phyloP scores from a whole-genome alignment of 2,888 invertebrate species.

The Drosophila meridiana region DNA sequence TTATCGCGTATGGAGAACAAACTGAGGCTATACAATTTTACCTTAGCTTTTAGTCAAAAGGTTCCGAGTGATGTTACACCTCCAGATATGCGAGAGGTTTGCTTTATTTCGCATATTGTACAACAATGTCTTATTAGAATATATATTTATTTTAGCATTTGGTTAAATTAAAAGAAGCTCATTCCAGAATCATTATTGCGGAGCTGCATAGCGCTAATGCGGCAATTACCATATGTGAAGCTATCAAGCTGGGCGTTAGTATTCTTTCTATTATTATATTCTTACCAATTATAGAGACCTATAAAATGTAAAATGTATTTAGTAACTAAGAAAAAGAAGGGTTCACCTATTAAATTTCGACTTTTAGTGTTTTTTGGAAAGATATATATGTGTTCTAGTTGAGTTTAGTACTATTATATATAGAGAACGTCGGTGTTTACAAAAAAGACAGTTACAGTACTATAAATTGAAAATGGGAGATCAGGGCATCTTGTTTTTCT shows the following conservation, averaged over 20 bases:
- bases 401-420: too few relatives aligned
- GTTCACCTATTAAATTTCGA: too few relatives aligned
- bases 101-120: not conserved
- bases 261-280: not conserved
- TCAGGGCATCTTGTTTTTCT: too few relatives aligned
- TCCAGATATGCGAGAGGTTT: constrained; percentile 47
- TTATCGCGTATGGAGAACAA: constrained; percentile 89
- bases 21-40: constrained; percentile 88
- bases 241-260: constrained; percentile 84
- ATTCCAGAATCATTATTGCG: constrained; percentile 92
- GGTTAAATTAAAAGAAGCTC: constrained; percentile 88
- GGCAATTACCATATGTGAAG: constrained; percentile 93
- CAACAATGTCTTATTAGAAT: not conserved
- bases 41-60: constrained; percentile 89
- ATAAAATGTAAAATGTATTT: not conserved
- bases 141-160: constrained; percentile 86
- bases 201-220: constrained; percentile 91
- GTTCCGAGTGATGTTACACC: constrained; percentile 86
- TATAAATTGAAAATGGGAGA: too few relatives aligned
- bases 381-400: too few relatives aligned
- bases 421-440: too few relatives aligned
- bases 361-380: too few relatives aligned
- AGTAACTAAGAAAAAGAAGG: not conserved
- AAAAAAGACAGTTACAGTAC: too few relatives aligned
- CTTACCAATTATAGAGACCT: not conserved